These are phyloP conservation scores for Drosophila pseudoananassae DNA, from an alignment of 1,140 invertebrate genomes.

Conservation along the genomic window DNA sequence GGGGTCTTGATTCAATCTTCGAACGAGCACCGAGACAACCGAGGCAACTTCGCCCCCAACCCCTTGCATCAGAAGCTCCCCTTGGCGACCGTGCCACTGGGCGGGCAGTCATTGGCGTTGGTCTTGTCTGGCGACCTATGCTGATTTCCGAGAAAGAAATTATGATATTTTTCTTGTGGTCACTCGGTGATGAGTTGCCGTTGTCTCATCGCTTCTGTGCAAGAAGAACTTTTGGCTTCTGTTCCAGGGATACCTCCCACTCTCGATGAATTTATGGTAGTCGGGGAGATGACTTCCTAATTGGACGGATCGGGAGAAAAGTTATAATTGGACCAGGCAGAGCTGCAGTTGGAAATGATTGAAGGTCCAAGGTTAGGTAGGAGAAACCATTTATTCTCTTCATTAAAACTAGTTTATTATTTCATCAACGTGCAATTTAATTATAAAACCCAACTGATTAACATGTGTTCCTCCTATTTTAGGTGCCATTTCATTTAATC, in stretches of 20 bases:
- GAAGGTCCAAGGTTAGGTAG: background rate
- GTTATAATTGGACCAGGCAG: slow-evolving; percentile 21
- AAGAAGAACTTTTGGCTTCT: slow-evolving; percentile 31
- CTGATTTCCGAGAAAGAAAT: slow-evolving; percentile 76
- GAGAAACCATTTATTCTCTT: background rate
- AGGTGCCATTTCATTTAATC: background rate
- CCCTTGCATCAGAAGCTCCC: slow-evolving; percentile 1
- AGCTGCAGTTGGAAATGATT: slow-evolving; percentile 10
- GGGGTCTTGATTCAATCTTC: slow-evolving; percentile 75
- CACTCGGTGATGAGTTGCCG: slow-evolving; percentile 48
- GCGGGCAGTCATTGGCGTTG: slow-evolving; percentile 57
- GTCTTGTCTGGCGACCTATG: slow-evolving; percentile 67
- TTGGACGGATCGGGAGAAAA: slow-evolving; percentile 19
- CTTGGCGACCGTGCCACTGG: slow-evolving; percentile 28
- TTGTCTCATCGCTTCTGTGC: slow-evolving; percentile 33
- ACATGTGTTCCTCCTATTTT: background rate
- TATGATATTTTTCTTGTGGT: slow-evolving; percentile 64
- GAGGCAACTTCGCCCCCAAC: slow-evolving; percentile 3
- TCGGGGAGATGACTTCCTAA: slow-evolving; percentile 35
- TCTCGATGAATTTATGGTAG: slow-evolving; percentile 25
- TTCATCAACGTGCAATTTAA: too few relatives aligned
- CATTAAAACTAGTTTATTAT: too few relatives aligned
- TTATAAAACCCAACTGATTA: too few relatives aligned
- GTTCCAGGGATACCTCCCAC: slow-evolving; percentile 29
- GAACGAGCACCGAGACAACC: slow-evolving; percentile 41